Evolutionary conservation across 30 jellyfish, hydroid and myxozoan genomes (phyloP).

Genomic region (Hydra vulgaris): DNA sequence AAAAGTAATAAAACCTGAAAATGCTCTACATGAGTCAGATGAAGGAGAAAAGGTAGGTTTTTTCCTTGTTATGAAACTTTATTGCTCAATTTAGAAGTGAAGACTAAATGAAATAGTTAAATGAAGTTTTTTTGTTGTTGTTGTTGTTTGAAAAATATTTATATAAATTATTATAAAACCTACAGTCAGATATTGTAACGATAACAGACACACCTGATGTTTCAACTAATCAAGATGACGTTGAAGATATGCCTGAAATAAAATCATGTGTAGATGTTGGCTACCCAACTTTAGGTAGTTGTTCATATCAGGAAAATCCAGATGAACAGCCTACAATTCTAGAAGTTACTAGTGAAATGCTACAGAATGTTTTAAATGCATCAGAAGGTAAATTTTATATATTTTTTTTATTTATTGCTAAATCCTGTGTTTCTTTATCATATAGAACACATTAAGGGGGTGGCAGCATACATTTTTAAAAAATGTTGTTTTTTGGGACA

Average conservation of each 20-base stretch:
- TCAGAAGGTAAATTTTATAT: neutral
- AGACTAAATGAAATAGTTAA: too few species aligned
- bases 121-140: too few species aligned
- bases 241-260: neutral
- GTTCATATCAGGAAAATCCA: neutral
- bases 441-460: too few species aligned
- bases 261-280: neutral
- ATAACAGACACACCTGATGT: neutral
- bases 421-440: too few species aligned
- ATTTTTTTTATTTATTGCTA: neutral
- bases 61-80: too few species aligned
- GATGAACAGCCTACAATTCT: neutral
- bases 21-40: neutral
- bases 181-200: neutral
- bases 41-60: neutral
- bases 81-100: neutral
- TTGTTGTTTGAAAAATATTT: too few species aligned
- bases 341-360: slow-evolving; percentile 4
- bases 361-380: slow-evolving; percentile 12
- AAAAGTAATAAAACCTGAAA: slow-evolving; percentile 16
- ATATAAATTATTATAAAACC: too few species aligned
- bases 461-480: too few species aligned
- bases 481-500: too few species aligned
- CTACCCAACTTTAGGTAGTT: neutral
- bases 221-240: neutral